Conservation (phyloP, 1,140 invertebrate genomes). For the Mya arenaria region DNA sequence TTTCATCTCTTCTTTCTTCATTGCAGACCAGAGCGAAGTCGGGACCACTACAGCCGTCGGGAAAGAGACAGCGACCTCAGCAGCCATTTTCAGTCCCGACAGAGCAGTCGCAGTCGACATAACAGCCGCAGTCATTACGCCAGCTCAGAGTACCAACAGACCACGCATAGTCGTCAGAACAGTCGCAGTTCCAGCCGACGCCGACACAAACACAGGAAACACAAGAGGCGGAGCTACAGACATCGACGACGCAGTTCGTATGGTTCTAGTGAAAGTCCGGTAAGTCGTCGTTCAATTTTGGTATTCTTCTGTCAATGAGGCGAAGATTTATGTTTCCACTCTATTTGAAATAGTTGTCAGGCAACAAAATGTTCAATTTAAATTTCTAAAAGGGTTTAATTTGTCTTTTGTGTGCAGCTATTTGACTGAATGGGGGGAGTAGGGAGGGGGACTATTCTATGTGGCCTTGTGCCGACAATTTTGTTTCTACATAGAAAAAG, state of each 20-base stretch:
- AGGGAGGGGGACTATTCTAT: too few relatives aligned
- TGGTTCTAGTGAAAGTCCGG: conserved; percentile 61
- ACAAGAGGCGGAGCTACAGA: conserved; percentile 57
- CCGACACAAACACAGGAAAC: conserved; percentile 51
- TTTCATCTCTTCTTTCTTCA: too few relatives aligned
- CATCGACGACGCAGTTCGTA: conserved; percentile 50
- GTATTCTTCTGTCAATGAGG: background rate
- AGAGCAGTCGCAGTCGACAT: conserved; percentile 50
- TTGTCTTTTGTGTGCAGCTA: background rate
- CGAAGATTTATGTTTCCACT: background rate
- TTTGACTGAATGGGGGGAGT: background rate
- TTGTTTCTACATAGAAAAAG: too few relatives aligned
- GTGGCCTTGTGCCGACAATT: too few relatives aligned
- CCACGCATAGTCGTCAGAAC: background rate
- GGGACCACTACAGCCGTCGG: too few relatives aligned
- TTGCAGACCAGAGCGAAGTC: too few relatives aligned
- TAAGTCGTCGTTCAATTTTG: conserved; percentile 54
- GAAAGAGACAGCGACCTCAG: conserved; percentile 53
- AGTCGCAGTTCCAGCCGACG: conserved; percentile 41
- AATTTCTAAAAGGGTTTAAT: background rate
- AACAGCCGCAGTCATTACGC: background rate
- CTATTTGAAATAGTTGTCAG: conserved; percentile 11
- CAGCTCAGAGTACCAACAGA: background rate
- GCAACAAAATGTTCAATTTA: background rate
- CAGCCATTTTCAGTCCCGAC: conserved; percentile 59